These are phyloP conservation scores for Psephotus haematonotus DNA, from an alignment of 2,113 vertebrate species.

Conservation along the genomic window DNA sequence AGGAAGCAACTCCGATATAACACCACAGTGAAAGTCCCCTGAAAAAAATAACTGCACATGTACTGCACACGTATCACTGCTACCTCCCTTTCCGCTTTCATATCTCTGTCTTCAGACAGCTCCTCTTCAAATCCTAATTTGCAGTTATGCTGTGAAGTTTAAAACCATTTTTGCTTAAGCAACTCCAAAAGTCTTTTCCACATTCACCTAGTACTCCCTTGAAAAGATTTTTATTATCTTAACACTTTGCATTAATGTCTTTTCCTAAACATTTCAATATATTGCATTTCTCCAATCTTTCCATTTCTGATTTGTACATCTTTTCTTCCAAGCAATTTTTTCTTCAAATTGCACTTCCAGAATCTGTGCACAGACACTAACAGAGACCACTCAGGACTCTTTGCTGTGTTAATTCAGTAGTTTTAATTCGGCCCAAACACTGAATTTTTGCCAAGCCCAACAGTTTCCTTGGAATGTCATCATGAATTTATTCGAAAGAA, in stretches of 20 bases:
- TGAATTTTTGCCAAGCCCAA: neutral
- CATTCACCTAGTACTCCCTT: neutral
- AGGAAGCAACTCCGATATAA: constrained; percentile 41
- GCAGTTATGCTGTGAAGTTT: neutral
- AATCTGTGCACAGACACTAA: neutral
- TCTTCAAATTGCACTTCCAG: neutral
- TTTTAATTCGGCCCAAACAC: neutral
- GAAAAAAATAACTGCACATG: neutral
- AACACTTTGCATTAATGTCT: neutral
- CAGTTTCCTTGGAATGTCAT: neutral
- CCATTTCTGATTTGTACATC: neutral
- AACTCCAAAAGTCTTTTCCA: neutral
- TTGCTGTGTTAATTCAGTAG: neutral
- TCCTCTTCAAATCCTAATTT: neutral
- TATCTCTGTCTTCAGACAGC: neutral
- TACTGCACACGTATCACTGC: neutral
- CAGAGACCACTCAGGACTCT: neutral
- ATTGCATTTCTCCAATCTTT: neutral
- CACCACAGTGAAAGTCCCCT: constrained; percentile 23
- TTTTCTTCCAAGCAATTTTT: neutral
- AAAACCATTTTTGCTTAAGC: neutral
- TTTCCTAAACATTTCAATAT: neutral
- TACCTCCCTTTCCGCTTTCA: constrained; percentile 40
- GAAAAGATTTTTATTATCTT: neutral
- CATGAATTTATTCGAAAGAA: neutral